Evolutionary conservation across 2,888 invertebrate species (phyloP).

Genomic region (Eupithecia subfuscata): DNA sequence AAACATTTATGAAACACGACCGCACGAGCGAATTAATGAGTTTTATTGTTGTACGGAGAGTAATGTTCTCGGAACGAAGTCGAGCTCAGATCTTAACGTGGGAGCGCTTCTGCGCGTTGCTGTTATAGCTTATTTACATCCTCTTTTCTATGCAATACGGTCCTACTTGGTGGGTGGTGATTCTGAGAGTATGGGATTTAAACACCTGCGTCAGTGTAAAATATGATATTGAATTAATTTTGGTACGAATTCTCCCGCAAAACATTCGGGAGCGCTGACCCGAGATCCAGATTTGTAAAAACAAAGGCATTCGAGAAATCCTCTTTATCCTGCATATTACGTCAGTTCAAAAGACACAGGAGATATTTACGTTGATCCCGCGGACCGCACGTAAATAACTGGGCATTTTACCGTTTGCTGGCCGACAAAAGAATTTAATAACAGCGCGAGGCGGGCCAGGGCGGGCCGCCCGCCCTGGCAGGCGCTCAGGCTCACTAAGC

Average conservation of each 20-base stretch:
- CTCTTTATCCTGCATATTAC: slow-evolving; percentile 59
- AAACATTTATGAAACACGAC: slow-evolving; percentile 82
- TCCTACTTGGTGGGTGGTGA: slow-evolving; percentile 47
- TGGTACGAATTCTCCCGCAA: slow-evolving; percentile 38
- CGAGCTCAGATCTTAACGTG: slow-evolving; percentile 69
- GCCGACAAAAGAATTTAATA: slow-evolving; percentile 82
- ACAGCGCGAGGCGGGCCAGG: slow-evolving; percentile 64
- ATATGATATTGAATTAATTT: slow-evolving; percentile 45
- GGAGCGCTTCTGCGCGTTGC: slow-evolving; percentile 68
- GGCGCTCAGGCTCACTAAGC: slow-evolving; percentile 51
- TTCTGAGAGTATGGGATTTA: slow-evolving; percentile 49
- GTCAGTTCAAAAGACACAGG: slow-evolving; percentile 69
- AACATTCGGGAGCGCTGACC: slow-evolving; percentile 20
- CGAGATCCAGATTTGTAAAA: slow-evolving; percentile 33
- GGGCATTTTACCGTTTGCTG: slow-evolving; percentile 65
- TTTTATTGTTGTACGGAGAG: slow-evolving; percentile 80
- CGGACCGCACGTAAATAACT: slow-evolving; percentile 71
- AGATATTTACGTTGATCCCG: slow-evolving; percentile 74
- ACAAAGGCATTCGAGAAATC: slow-evolving; percentile 65
- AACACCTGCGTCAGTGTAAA: slow-evolving; percentile 65
- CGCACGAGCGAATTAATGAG: slow-evolving; percentile 80
- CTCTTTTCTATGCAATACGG: slow-evolving; percentile 44
- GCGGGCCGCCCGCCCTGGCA: slow-evolving; percentile 59
- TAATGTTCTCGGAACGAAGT: slow-evolving; percentile 76
- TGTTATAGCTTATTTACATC: slow-evolving; percentile 71